Evolutionary conservation across 64 coral and sea anemone species (phyloP).

Genomic region (Dendrophyllia cribrosa): DNA sequence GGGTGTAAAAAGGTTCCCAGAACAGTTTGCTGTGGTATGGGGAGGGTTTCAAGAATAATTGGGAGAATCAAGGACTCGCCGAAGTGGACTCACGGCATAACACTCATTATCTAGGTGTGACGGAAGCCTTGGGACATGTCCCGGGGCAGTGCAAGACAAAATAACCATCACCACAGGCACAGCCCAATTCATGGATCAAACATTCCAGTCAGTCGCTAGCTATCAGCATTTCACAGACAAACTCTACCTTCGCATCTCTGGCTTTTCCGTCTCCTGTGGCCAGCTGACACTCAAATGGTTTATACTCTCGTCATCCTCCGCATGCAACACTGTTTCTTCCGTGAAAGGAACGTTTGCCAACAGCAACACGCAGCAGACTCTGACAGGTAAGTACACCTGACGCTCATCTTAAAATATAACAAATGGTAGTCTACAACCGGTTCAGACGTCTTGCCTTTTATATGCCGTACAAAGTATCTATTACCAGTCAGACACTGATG

Average conservation of each 20-base stretch:
- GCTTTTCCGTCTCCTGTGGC: slow-evolving; percentile 86
- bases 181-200: slow-evolving; percentile 43
- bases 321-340: neutral
- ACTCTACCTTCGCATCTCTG: slow-evolving; percentile 72
- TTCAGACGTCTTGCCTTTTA: too few relatives aligned
- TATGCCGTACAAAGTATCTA: too few relatives aligned
- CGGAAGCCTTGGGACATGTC: slow-evolving; percentile 85
- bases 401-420: too few relatives aligned
- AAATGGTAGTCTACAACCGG: too few relatives aligned
- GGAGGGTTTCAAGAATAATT: too few relatives aligned
- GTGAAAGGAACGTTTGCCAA: slow-evolving; percentile 70
- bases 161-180: slow-evolving; percentile 76
- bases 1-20: too few relatives aligned
- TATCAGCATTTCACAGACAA: slow-evolving; percentile 78
- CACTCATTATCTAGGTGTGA: slow-evolving; percentile 70
- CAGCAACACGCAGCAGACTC: slow-evolving; percentile 66
- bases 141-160: slow-evolving; percentile 54
- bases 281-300: slow-evolving; percentile 77
- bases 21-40: too few relatives aligned
- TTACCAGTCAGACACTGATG: too few relatives aligned
- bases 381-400: slow-evolving; percentile 27
- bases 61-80: too few relatives aligned
- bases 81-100: too few relatives aligned
- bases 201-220: slow-evolving; percentile 49
- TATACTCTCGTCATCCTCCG: slow-evolving; percentile 46